Base-by-base conservation (phyloP, 2,888 invertebrate genomes). In the Uropetala carovei region DNA sequence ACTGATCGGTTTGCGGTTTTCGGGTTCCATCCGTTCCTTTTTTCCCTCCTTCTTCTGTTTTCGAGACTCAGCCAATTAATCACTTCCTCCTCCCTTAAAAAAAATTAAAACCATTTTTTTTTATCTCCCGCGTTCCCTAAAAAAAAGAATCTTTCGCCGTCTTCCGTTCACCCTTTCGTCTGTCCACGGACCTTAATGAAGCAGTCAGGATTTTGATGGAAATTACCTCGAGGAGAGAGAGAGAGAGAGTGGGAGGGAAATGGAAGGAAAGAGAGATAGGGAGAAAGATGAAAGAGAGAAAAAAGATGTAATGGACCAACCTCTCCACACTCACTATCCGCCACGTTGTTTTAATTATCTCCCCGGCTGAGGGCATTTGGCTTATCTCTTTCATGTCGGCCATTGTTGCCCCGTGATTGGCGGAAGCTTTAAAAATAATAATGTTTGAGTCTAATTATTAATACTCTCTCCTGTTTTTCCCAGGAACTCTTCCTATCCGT, bases 161-260 rank as follows among this genome's bases (percentile, higher is more conserved):
- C 68, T 22, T 27, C 75, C 27, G 22, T 75, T 13, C 22, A 75
- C 75, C 75, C 27, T 27, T 75, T 75, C 27, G 75, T 18, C 75
- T 75, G 75, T 75, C 75, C 75, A 27, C 22, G 27, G 27, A 75
- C 75, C 75, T 75, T 75, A 75, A 75, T 75, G 75, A 75, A 75
- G 75, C 75, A 75, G 75, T 75, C 75, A 75, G 75, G 75, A 75
- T 75, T 75, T 75, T 75, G 75, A 75, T 75, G 75, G 75, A 75
- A 75, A 75, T 75, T 75, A 75, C 75, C 27, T 75, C 22, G 75
- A 75, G 75, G n/a, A 64, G 64, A 16, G 64, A 64, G 14, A 0
- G 75, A 22, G 27, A 22, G 13, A 22, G 22, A 75, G n/a, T 3
- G 1, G 43, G 75, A 75, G 22, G n/a, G n/a, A n/a, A 13, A 18